Conservation (phyloP, 2,888 invertebrate genomes). For the Agrochola lota region DNA sequence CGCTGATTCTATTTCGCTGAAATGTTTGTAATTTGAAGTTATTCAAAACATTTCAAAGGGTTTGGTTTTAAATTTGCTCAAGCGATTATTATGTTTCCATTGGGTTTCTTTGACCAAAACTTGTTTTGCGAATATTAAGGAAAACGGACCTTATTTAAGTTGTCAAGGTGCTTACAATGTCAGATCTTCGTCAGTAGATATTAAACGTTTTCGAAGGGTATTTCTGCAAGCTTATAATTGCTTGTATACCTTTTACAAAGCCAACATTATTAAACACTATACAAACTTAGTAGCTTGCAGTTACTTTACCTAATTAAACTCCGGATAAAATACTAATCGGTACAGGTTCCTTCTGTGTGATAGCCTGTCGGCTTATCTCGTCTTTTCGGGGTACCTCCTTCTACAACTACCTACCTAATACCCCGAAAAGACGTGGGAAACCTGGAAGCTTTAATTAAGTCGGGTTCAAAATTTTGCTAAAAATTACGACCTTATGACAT, state of each 20-base stretch:
- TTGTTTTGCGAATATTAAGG: conserved; percentile 1
- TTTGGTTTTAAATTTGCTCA: not conserved
- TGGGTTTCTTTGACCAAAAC: not conserved
- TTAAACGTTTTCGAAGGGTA: conserved; percentile 7
- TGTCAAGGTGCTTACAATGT: conserved; percentile 39
- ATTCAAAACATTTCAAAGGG: not conserved
- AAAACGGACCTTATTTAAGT: conserved; percentile 20
- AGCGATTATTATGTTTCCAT: not conserved
- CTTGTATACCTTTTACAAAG: not conserved
- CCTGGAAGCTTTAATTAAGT: not conserved
- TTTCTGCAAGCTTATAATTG: not conserved
- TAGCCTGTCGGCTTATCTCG: too few relatives aligned
- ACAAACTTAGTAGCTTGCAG: not conserved
- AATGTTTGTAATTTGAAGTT: not conserved
- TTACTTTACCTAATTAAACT: not conserved
- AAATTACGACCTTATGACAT: not conserved
- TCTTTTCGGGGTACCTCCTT: too few relatives aligned
- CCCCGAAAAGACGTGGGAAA: not conserved
- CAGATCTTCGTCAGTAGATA: conserved; percentile 23
- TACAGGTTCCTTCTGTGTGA: not conserved
- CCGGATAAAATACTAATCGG: too few relatives aligned
- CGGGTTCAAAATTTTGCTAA: not conserved
- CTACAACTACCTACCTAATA: too few relatives aligned
- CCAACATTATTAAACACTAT: not conserved
- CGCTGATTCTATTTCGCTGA: not conserved